Evolutionary conservation across 2,113 vertebrate species (phyloP).

Genomic region (Variabilichromis moorii): DNA sequence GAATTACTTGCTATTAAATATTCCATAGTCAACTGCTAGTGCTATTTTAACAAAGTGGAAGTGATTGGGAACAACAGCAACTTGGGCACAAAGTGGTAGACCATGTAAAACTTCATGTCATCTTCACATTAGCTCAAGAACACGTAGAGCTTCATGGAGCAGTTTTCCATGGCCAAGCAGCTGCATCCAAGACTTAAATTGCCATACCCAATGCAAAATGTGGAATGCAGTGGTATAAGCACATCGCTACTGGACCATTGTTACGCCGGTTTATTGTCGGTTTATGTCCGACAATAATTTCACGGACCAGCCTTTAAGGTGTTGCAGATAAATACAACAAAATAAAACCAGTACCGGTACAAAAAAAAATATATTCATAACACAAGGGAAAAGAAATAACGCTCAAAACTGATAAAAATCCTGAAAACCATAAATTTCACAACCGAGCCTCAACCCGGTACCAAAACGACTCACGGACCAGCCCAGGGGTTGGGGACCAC

Average conservation of each 20-base stretch:
- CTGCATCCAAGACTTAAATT: neutral
- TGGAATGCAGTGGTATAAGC: neutral
- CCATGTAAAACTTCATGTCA: neutral
- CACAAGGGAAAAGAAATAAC: neutral
- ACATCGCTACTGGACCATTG: neutral
- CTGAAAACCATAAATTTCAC: neutral
- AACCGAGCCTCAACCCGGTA: neutral
- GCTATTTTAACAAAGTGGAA: neutral
- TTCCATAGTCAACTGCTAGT: neutral
- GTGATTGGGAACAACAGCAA: neutral
- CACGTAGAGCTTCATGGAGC: neutral
- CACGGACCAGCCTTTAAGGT: neutral
- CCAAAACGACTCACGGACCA: neutral
- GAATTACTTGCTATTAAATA: neutral
- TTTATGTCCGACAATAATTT: neutral
- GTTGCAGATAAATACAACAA: neutral
- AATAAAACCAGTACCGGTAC: neutral
- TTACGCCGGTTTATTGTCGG: neutral
- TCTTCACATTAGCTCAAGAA: neutral
- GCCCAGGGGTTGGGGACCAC: neutral
- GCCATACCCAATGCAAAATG: neutral
- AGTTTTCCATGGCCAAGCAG: neutral
- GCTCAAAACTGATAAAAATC: neutral
- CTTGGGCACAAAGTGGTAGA: neutral
- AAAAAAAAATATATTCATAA: neutral